Conservation (phyloP, 2,888 invertebrate species). For the Erebia epiphron region DNA sequence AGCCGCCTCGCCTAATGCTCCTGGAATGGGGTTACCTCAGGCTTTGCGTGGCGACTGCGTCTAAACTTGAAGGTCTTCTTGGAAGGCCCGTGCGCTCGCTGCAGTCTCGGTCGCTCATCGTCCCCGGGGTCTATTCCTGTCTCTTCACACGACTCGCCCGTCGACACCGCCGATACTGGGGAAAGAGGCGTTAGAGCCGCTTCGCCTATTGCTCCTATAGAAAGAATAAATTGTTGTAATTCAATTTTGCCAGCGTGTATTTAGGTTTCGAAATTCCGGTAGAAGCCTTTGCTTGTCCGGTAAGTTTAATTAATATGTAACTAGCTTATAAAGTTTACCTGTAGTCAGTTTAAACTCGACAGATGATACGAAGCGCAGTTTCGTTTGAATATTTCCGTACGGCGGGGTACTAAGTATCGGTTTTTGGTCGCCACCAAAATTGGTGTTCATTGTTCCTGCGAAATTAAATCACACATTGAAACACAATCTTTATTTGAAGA, state of each 20-base stretch:
- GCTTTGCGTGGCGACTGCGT: slow-evolving; percentile 88
- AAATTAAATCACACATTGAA: background rate
- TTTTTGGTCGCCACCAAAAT: slow-evolving; percentile 60
- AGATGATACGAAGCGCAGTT: slow-evolving; percentile 91
- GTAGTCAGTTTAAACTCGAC: slow-evolving; percentile 91
- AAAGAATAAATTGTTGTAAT: background rate
- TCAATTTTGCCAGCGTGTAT: too few relatives aligned
- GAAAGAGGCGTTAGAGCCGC: slow-evolving; percentile 88
- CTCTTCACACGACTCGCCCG: slow-evolving; percentile 47
- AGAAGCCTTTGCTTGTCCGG: too few relatives aligned
- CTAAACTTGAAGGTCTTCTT: slow-evolving; percentile 95
- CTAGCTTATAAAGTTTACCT: slow-evolving; percentile 72
- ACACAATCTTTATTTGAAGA: background rate
- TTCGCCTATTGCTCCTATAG: slow-evolving; percentile 81
- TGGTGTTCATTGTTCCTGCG: slow-evolving; percentile 45
- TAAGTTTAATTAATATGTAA: too few relatives aligned
- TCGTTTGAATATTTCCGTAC: slow-evolving; percentile 81
- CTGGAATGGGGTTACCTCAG: slow-evolving; percentile 80
- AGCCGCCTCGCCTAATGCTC: too few relatives aligned
- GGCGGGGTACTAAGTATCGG: slow-evolving; percentile 60
- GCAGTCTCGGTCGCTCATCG: slow-evolving; percentile 87
- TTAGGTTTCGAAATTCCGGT: too few relatives aligned
- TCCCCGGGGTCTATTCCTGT: slow-evolving; percentile 43
- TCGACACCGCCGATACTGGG: slow-evolving; percentile 49
- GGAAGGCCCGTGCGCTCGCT: slow-evolving; percentile 96